These are phyloP conservation scores for Silurus aristotelis DNA, from an alignment of 2,797 vertebrate species.

Conservation along the genomic window DNA sequence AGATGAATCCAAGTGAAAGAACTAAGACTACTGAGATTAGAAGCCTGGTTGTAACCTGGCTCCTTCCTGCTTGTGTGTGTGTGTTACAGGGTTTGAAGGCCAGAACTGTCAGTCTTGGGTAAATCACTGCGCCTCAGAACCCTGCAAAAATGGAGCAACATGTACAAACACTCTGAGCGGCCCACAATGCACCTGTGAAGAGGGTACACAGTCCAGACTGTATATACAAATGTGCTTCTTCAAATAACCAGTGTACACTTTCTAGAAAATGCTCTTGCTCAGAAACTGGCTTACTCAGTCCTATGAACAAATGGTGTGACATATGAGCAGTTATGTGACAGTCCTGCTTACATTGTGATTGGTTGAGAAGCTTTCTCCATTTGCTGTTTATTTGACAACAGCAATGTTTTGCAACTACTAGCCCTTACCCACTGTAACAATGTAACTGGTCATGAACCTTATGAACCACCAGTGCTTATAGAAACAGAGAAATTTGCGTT, in stretches of 20 bases:
- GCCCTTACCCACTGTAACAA: neutral
- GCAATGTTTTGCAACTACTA: neutral
- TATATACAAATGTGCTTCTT: neutral
- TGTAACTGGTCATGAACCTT: neutral
- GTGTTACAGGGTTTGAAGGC: constrained; percentile 85
- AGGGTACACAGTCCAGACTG: constrained; percentile 75
- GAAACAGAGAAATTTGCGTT: neutral
- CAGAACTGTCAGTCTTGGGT: constrained; percentile 87
- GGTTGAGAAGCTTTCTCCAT: neutral
- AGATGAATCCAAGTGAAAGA: constrained; percentile 9
- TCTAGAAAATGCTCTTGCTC: neutral
- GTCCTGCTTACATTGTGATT: neutral
- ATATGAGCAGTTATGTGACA: neutral
- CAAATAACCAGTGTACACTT: neutral
- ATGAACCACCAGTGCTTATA: neutral
- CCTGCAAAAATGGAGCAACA: constrained; percentile 89
- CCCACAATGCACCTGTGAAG: constrained; percentile 87
- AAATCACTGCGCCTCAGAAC: constrained; percentile 86
- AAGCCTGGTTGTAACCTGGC: neutral
- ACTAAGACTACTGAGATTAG: neutral
- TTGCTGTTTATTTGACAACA: neutral
- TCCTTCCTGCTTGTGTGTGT: neutral
- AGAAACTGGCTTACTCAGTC: neutral
- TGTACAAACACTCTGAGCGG: constrained; percentile 83
- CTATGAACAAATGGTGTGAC: neutral